A percentile compares a stretch with the other conserved stretches of the same genome.
phyloP scores from a whole-genome alignment of 2,888 invertebrate genomes.

The Eupithecia vulgata region DNA sequence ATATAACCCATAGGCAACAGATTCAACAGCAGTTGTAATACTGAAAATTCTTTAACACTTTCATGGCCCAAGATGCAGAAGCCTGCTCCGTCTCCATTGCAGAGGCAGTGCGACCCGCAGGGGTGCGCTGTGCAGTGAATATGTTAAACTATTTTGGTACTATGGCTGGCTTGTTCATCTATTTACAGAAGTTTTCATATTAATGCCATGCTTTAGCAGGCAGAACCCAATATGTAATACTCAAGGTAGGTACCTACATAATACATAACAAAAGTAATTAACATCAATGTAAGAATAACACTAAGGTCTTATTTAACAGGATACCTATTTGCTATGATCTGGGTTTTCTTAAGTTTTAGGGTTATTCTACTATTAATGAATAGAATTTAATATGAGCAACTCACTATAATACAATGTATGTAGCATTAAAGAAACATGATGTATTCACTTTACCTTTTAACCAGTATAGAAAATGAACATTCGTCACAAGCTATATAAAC shows the following conservation, averaged over 20 bases:
- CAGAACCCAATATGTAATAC: neutral
- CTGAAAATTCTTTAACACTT: neutral
- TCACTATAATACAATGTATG: neutral
- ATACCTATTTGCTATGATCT: too few species aligned
- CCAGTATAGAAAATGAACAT: slow-evolving; percentile 88
- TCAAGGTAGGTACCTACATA: too few species aligned
- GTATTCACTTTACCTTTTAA: slow-evolving; percentile 59
- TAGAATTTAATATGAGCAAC: neutral
- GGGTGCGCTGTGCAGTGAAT: too few species aligned
- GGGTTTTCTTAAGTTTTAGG: neutral
- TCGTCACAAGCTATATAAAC: slow-evolving; percentile 87
- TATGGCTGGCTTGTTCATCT: neutral
- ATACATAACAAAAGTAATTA: too few species aligned
- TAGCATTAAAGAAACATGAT: neutral
- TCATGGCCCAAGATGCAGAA: too few species aligned
- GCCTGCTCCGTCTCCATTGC: too few species aligned
- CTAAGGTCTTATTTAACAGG: too few species aligned
- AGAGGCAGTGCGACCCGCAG: too few species aligned
- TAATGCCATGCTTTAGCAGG: neutral
- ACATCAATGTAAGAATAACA: too few species aligned
- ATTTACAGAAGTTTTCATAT: neutral
- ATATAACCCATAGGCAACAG: neutral
- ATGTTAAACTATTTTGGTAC: too few species aligned
- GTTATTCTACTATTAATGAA: neutral
- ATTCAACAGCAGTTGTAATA: neutral